Percentiles rank a stretch among this genome's conserved stretches.
These are phyloP conservation scores for Spilarctia lutea DNA, from an alignment of 2,888 invertebrate species.

Conservation along the genomic window DNA sequence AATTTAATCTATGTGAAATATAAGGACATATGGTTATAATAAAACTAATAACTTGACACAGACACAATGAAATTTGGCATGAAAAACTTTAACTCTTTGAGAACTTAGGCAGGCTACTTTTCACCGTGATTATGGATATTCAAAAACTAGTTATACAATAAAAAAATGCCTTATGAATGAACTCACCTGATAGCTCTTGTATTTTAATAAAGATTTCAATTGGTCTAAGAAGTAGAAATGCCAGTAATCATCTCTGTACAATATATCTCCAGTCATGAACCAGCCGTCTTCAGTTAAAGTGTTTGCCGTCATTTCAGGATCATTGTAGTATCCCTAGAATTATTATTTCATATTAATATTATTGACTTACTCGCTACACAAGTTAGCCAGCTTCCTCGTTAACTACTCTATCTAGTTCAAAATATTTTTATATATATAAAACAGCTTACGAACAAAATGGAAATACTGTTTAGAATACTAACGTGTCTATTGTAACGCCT, in stretches of 20 bases:
- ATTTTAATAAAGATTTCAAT: slow-evolving; percentile 83
- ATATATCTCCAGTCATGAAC: slow-evolving; percentile 84
- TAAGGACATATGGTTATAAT: too few relatives aligned
- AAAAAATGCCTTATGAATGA: not conserved
- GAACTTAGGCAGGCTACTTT: too few relatives aligned
- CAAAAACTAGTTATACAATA: not conserved
- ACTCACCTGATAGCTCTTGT: slow-evolving; percentile 77
- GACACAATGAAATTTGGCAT: too few relatives aligned
- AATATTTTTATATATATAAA: too few relatives aligned
- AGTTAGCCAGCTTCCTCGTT: too few relatives aligned
- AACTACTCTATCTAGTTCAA: too few relatives aligned
- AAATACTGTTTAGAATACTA: too few relatives aligned
- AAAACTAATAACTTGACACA: too few relatives aligned
- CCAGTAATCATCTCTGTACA: slow-evolving; percentile 80
- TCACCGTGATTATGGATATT: too few relatives aligned
- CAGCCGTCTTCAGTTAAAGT: slow-evolving; percentile 77
- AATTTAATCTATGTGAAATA: not conserved
- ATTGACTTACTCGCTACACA: not conserved
- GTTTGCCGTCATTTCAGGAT: slow-evolving; percentile 70
- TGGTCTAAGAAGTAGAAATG: slow-evolving; percentile 82
- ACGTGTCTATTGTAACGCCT: too few relatives aligned
- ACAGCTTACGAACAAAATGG: too few relatives aligned
- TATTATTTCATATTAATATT: not conserved
- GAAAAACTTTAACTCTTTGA: too few relatives aligned
- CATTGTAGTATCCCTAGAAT: slow-evolving; percentile 77